A percentile compares a stretch with the other conserved stretches of the same genome.
phyloP scores from a whole-genome alignment of 2,113 vertebrate species.

The Eclectus roratus region DNA sequence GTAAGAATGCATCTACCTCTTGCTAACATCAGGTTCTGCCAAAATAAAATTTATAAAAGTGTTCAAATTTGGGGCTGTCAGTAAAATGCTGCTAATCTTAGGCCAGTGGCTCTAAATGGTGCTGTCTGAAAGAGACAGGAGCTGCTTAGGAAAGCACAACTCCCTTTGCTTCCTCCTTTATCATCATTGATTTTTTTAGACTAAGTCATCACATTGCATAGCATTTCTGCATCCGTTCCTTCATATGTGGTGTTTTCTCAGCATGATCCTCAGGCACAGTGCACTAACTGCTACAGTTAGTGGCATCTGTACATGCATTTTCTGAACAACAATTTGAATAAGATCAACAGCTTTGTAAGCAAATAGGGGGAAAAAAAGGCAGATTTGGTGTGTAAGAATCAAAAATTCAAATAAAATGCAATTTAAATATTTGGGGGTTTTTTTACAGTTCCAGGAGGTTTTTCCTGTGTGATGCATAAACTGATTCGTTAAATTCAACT shows the following conservation, averaged over 20 bases:
- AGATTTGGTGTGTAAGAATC: background rate
- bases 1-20: background rate
- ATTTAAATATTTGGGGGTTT: background rate
- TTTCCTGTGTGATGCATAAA: background rate
- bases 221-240: background rate
- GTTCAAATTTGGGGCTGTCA: background rate
- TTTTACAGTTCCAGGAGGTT: background rate
- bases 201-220: background rate
- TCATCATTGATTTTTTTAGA: background rate
- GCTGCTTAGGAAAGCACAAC: background rate
- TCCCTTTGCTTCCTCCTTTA: background rate
- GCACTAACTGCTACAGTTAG: background rate
- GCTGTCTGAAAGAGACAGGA: background rate
- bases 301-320: background rate
- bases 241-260: background rate
- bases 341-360: background rate
- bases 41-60: conserved; percentile 16
- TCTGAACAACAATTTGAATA: background rate
- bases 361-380: background rate
- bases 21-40: conserved; percentile 6
- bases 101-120: background rate
- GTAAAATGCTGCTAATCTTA: background rate
- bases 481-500: background rate
- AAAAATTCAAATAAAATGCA: background rate
- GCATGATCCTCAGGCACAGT: background rate